A percentile compares a stretch with the other conserved stretches of the same genome.
Conservation (phyloP, 2,797 vertebrate genomes). For the Lerista edwardsae region DNA sequence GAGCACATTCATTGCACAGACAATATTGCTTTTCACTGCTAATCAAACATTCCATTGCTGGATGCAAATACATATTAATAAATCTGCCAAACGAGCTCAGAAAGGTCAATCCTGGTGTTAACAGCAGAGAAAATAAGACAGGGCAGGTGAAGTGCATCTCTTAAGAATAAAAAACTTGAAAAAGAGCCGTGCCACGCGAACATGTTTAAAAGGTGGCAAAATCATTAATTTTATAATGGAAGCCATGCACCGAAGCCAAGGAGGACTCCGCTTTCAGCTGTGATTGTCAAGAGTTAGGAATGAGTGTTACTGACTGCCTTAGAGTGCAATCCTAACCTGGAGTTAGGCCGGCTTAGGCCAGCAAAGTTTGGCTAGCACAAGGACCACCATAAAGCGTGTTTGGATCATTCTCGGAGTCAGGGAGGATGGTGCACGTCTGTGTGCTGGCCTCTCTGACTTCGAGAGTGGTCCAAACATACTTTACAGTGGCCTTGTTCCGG, state of each 20-base stretch:
- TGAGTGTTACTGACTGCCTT: neutral
- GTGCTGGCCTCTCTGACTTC: too few species aligned
- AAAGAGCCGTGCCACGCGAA: neutral
- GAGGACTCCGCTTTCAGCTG: neutral
- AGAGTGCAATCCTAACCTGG: too few species aligned
- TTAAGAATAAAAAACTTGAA: neutral
- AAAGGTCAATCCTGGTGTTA: neutral
- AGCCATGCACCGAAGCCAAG: neutral
- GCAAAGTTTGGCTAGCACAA: too few species aligned
- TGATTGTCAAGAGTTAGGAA: neutral
- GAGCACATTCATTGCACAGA: slow-evolving; percentile 39
- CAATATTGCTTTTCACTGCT: slow-evolving; percentile 39
- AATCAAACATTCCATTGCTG: slow-evolving; percentile 16
- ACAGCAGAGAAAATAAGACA: neutral
- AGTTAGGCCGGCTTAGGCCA: too few species aligned
- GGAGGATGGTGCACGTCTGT: too few species aligned
- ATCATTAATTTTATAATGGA: neutral
- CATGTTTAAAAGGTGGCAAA: neutral
- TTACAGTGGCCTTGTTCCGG: too few species aligned
- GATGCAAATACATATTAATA: slow-evolving; percentile 27
- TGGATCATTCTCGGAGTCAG: too few species aligned
- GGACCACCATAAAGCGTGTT: too few species aligned
- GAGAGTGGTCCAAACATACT: too few species aligned
- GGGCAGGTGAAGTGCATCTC: neutral
- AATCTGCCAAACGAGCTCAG: neutral